Evolutionary conservation across 1,140 invertebrate species (phyloP).

Genomic region (Zaprionus gabonicus): DNA sequence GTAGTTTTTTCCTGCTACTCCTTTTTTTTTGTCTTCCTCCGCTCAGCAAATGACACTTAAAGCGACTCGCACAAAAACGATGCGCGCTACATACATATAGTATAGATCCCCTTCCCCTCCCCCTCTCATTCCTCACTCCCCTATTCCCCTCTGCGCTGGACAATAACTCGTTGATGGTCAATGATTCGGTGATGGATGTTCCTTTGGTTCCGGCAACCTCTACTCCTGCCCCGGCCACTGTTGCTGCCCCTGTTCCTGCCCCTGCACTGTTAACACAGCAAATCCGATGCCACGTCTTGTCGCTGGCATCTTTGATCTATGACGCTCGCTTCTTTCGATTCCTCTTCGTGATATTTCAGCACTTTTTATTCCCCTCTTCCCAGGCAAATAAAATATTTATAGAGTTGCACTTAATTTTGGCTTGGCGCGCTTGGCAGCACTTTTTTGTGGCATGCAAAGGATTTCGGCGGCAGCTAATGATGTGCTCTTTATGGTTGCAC

Average conservation of each 20-base stretch:
- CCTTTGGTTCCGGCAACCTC: conserved; percentile 11
- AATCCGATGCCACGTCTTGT: neutral
- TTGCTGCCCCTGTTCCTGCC: neutral
- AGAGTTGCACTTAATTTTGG: conserved; percentile 9
- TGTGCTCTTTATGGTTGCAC: neutral
- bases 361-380: neutral
- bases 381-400: conserved; percentile 23
- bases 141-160: conserved; percentile 37
- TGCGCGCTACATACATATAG: conserved; percentile 6
- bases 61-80: conserved; percentile 36
- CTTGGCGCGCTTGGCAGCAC: conserved; percentile 16
- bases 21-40: neutral
- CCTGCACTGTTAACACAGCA: neutral
- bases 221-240: neutral
- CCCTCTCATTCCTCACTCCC: too few species aligned
- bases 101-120: neutral
- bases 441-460: neutral
- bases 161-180: conserved; percentile 71
- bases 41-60: conserved; percentile 61
- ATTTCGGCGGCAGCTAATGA: neutral
- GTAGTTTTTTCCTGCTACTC: neutral
- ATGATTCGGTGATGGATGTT: conserved; percentile 70
- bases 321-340: neutral
- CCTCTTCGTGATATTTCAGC: neutral
- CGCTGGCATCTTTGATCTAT: conserved; percentile 21